These are phyloP conservation scores for Resseliella maxima DNA, from an alignment of 2,888 invertebrate species.

Conservation along the genomic window DNA sequence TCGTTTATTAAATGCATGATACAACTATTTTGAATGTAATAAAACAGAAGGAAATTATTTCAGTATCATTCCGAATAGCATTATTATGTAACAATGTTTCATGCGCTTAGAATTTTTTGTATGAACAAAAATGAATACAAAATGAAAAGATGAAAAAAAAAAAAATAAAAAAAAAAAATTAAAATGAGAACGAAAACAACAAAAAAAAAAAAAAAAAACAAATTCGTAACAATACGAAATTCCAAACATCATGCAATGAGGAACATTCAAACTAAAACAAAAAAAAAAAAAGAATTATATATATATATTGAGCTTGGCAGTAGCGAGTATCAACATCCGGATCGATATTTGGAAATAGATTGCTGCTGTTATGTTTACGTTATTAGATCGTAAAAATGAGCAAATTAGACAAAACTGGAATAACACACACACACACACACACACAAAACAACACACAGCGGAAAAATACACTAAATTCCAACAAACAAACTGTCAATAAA, in stretches of 20 bases:
- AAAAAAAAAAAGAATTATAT: not conserved
- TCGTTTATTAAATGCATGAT: not conserved
- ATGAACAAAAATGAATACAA: no score
- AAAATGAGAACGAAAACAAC: no score
- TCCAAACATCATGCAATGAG: not conserved
- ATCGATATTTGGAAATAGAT: conserved; percentile 2
- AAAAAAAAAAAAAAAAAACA: not conserved
- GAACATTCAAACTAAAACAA: not conserved
- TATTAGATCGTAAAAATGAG: not conserved
- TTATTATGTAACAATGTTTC: not conserved
- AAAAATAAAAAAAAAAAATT: no score
- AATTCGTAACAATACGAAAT: not conserved
- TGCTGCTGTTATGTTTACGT: conserved; percentile 1
- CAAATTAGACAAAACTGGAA: not conserved
- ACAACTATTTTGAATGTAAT: not conserved
- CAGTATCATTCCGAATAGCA: not conserved
- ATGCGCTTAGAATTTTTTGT: not conserved
- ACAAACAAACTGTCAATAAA: conserved; percentile 26
- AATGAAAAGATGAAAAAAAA: no score
- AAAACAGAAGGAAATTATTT: not conserved
- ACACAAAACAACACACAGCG: no score
- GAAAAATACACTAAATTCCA: not conserved
- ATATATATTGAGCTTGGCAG: not conserved
- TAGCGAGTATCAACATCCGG: conserved; percentile 19
- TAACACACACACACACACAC: no score